phyloP scores from a whole-genome alignment of 2,113 vertebrate genomes.

The Dicerorhinus sumatrensis region DNA sequence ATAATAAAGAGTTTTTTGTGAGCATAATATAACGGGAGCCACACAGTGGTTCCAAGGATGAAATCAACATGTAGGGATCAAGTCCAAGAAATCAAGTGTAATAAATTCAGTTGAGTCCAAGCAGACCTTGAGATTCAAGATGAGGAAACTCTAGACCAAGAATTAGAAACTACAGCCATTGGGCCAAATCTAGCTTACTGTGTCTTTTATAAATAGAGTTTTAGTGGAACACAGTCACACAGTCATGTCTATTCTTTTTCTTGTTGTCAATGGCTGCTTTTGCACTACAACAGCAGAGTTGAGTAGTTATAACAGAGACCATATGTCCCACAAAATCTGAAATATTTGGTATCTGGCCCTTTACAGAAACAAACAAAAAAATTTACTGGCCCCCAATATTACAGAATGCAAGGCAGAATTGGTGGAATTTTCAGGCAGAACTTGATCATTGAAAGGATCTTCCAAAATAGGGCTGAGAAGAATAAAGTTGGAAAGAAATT shows the following conservation, averaged over 20 bases:
- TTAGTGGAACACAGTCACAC: not conserved
- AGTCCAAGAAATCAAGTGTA: not conserved
- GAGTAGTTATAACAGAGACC: not conserved
- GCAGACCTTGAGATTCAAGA: not conserved
- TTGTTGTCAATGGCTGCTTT: not conserved
- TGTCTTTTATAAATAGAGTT: not conserved
- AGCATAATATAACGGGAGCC: not conserved
- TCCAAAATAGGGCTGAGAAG: not conserved
- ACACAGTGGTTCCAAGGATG: not conserved
- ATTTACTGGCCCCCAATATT: not conserved
- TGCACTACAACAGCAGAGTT: not conserved
- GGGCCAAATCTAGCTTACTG: not conserved
- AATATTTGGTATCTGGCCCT: not conserved
- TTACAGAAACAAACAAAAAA: not conserved
- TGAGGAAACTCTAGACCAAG: not conserved
- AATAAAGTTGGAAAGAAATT: not conserved
- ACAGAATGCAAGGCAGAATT: not conserved
- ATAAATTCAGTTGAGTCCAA: not conserved
- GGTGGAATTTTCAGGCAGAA: not conserved
- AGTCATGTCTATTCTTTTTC: not conserved
- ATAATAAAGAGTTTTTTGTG: not conserved
- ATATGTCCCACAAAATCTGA: not conserved
- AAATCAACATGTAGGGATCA: not conserved
- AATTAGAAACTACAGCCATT: not conserved
- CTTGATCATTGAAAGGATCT: not conserved